A percentile compares a stretch with the other conserved stretches of the same genome.
These are phyloP conservation scores for Poecile atricapillus DNA, from an alignment of 2,113 vertebrate species.

Conservation along the genomic window DNA sequence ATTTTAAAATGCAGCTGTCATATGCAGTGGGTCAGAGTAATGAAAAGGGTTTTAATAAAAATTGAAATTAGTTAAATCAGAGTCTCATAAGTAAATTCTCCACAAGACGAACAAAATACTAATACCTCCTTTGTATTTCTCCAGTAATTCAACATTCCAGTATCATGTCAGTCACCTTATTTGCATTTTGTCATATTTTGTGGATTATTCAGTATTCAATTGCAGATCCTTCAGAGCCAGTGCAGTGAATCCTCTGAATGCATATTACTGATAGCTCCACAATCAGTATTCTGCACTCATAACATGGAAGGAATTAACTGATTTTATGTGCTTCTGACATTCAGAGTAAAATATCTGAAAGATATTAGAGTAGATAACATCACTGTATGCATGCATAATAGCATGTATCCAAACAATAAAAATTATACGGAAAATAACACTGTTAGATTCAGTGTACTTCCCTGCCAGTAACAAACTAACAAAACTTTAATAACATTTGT, in stretches of 20 bases:
- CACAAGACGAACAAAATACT: slow-evolving; percentile 29
- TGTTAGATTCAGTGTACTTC: not conserved
- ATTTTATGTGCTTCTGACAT: slow-evolving; percentile 40
- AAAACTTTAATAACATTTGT: not conserved
- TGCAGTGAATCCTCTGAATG: not conserved
- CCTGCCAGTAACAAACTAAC: not conserved
- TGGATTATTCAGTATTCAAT: slow-evolving; percentile 49
- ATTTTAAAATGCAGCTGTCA: slow-evolving; percentile 47
- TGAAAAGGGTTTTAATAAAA: slow-evolving; percentile 29
- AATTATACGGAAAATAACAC: not conserved
- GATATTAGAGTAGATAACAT: not conserved
- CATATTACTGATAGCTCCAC: not conserved
- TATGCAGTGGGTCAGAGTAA: not conserved
- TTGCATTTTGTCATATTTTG: slow-evolving; percentile 47
- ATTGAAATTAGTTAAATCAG: not conserved
- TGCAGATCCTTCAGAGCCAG: slow-evolving; percentile 1
- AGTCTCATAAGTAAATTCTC: slow-evolving; percentile 4
- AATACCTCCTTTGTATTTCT: slow-evolving; percentile 37
- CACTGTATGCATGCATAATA: not conserved
- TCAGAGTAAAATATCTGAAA: slow-evolving; percentile 31
- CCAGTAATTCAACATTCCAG: not conserved
- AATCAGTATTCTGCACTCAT: slow-evolving; percentile 46
- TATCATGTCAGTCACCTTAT: slow-evolving; percentile 35
- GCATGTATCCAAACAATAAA: not conserved
- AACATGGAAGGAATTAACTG: slow-evolving; percentile 37